Conservation (phyloP, 1,140 invertebrate genomes). For the Mycetomoellerius zeteki region DNA sequence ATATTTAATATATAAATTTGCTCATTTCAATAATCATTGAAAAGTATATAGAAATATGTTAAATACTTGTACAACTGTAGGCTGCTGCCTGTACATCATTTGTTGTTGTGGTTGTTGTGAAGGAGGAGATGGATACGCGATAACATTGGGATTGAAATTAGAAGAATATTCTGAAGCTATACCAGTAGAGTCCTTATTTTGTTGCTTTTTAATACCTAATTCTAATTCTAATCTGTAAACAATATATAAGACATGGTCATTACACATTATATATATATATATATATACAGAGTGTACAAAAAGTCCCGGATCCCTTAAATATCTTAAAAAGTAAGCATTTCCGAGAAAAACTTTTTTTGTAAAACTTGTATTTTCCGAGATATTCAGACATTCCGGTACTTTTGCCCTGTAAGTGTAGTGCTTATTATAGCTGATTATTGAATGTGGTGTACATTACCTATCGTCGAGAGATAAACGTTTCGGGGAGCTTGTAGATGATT, state of each 20-base stretch:
- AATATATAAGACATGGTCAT: constrained; percentile 10
- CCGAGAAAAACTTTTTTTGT: too few relatives aligned
- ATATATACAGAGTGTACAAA: too few relatives aligned
- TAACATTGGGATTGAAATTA: constrained; percentile 63
- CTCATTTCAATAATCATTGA: not conserved
- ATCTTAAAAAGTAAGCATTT: too few relatives aligned
- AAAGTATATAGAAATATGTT: constrained; percentile 2
- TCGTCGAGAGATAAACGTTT: constrained; percentile 86
- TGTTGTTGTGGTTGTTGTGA: constrained; percentile 75
- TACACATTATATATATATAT: not conserved
- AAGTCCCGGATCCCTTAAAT: too few relatives aligned
- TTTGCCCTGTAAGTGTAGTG: too few relatives aligned
- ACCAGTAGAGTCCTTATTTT: constrained; percentile 66
- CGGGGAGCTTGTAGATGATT: constrained; percentile 81
- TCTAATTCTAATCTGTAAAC: constrained; percentile 83
- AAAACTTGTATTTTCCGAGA: too few relatives aligned
- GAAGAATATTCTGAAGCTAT: constrained; percentile 61
- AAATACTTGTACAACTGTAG: constrained; percentile 83
- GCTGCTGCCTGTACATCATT: constrained; percentile 80
- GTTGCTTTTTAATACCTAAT: constrained; percentile 84
- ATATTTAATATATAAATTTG: constrained; percentile 22
- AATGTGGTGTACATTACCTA: constrained; percentile 74
- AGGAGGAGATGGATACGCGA: constrained; percentile 73
- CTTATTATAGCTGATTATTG: too few relatives aligned
- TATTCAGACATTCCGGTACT: too few relatives aligned